Base-by-base conservation (phyloP, 2,888 invertebrate genomes). In the Hypolimnas misippus region DNA sequence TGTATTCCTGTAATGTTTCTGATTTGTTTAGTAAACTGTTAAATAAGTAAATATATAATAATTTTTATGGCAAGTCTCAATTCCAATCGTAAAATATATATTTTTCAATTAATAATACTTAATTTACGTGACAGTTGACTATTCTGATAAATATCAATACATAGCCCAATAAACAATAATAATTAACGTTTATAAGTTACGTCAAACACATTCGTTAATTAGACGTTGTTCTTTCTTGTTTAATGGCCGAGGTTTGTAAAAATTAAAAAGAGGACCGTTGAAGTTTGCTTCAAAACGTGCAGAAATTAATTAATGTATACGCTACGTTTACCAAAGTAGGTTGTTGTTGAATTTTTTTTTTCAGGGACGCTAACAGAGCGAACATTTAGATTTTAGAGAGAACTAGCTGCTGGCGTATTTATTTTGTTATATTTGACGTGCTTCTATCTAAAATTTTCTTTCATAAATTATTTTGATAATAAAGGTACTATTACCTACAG, bases 261-360 rank as follows among this genome's bases (percentile, higher is more conserved):
- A 55, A 62, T 44, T 58, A 62, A 65, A 38, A 62, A 62, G 51
- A 44, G 64, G 42, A 50, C 49, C 49, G 54, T 35, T 55, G 44
- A 57, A 55, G 65, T 65, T 64, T 64, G 54, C 62, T 57, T 55
- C 62, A 58, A 62, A 62, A 62, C 57, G 42, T 38, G 57, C 62
- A 44, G 54, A 57, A 65, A 65, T 65, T 65, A 65, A 65, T 65
- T 65, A 60, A 57, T 64, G 57, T 53, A 60, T 46, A 54, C 53
- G 52, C 44, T 60, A 38, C 59, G 59, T 60, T 60, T 60, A 54
- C 53, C 38, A 60, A 49, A 60, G 38, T 60, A 60, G 59, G 46
- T 60, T 60, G 42, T 53, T 52, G 56, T 53, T 25, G 55, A 49
- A 63, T 57, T 54, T 62, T 64, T n/a, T n/a, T 60, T 57, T 61